Evolutionary conservation across 2,113 vertebrate species (phyloP).

Genomic region (Dipodomys ordii): DNA sequence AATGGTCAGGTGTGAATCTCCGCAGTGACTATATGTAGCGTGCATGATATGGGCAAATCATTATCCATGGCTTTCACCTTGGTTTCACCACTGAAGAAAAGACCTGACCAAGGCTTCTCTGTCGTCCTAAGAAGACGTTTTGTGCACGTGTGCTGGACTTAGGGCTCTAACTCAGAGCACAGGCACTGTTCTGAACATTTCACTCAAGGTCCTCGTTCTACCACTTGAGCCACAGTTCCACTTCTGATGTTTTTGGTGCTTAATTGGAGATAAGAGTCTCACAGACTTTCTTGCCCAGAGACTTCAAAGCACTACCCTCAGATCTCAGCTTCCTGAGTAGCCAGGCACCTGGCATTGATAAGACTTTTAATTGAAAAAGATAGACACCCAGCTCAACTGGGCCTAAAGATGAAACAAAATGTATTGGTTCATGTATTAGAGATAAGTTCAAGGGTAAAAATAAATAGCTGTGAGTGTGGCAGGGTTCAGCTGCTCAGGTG

Average conservation of each 20-base stretch:
- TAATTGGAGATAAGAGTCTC: too few species aligned
- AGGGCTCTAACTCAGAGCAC: too few species aligned
- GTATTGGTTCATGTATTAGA: not conserved
- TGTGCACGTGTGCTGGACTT: too few species aligned
- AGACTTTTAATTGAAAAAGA: slow-evolving; percentile 26
- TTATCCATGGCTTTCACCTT: slow-evolving; percentile 4
- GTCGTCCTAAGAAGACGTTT: not conserved
- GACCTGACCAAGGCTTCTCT: not conserved
- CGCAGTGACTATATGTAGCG: slow-evolving; percentile 42
- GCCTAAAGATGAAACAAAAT: slow-evolving; percentile 26
- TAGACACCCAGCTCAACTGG: slow-evolving; percentile 6
- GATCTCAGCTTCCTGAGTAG: too few species aligned
- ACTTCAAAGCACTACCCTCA: too few species aligned
- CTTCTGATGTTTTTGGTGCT: too few species aligned
- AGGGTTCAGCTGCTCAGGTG: not conserved
- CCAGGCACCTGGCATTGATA: not conserved
- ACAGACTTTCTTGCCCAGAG: too few species aligned
- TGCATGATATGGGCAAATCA: not conserved
- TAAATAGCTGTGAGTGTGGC: not conserved
- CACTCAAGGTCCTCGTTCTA: too few species aligned
- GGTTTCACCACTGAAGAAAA: slow-evolving; percentile 17
- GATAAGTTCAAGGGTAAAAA: slow-evolving; percentile 55
- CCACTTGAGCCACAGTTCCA: too few species aligned
- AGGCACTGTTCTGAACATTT: too few species aligned
- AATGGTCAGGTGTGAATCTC: not conserved